Base-by-base conservation (phyloP, 1,140 invertebrate species). In the Macrostomum lignano region DNA sequence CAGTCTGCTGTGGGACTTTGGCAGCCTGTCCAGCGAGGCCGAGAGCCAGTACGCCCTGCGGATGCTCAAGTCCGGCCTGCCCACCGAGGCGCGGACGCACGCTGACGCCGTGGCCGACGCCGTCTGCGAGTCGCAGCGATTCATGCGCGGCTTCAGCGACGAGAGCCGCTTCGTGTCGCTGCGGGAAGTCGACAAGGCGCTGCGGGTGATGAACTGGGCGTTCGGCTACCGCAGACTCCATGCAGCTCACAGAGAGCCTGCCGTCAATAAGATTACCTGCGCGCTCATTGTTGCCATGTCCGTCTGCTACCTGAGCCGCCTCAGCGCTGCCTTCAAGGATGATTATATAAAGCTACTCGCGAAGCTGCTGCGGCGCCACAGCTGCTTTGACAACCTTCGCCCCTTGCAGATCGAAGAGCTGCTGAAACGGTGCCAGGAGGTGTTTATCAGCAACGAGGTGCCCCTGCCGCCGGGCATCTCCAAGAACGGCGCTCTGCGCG, bases 111-210 rank as follows among this genome's bases (percentile, higher is more conserved):
- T 36, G 10, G 21, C 41, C 22, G 23, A 36, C 17, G 41, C 50
- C 25, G 29, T 54, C 17, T 40, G 41, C 13, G 28, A 33, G 15
- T 48, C 44, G 21, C 51, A 54, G 37, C 39, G 42, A 5, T 52
- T 47, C 38, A 52, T 54, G 49, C 38, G 49, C 23, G 7, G 35
- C 21, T 15, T 4, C 5, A 9, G 49, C 43, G 46, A 52, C 38
- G 49, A 54, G 39, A 50, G 48, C 40, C 51, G 51, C 38, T 54
- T 54, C 42, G 51, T 54, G 3, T 51, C 48, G 33, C 36, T 54
- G 13, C 38, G 51, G 26, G 50, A 54, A 36, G 49, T 52, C 7
- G 46, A 49, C 13, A 25, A 50, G 28, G 39, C 38, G 1, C 38
- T 52, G 5, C 36, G 41, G n/a, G 48, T 51, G 6, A 45, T 46